Conservation (phyloP, 2,113 vertebrate species). For the Speoplatyrhinus poulsoni region DNA sequence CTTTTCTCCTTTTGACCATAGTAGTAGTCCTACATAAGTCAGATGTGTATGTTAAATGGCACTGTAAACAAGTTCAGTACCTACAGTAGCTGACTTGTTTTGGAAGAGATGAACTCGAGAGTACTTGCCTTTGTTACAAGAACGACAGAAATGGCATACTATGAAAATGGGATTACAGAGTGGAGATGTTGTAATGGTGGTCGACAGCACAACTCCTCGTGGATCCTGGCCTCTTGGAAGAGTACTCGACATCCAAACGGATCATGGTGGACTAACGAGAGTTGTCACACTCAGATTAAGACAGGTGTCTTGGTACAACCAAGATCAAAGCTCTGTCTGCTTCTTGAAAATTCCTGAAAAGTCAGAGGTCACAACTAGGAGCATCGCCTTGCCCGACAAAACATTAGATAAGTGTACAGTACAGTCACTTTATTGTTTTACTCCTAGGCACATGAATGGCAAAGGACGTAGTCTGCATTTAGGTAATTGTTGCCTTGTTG, state of each 20-base stretch:
- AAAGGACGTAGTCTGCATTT: no score
- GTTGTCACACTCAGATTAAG: background rate
- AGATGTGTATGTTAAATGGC: no score
- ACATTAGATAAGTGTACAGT: no score
- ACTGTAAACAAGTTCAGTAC: background rate
- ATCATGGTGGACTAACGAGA: background rate
- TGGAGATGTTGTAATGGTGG: background rate
- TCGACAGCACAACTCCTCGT: background rate
- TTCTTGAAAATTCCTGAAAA: background rate
- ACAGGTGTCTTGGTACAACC: background rate
- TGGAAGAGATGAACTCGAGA: background rate
- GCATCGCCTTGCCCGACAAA: no score
- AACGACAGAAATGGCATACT: background rate
- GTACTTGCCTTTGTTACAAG: background rate
- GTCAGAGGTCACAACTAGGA: no score
- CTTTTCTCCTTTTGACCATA: no score
- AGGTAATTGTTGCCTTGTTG: no score
- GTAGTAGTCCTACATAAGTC: no score
- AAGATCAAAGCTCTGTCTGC: background rate
- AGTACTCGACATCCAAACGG: background rate
- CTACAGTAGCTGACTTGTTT: background rate
- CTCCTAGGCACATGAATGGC: no score
- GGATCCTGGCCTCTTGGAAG: background rate
- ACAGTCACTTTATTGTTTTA: no score
- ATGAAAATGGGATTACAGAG: background rate